Evolutionary conservation across 2,797 vertebrate genomes (phyloP).

Genomic region (Sebastes steindachneri): DNA sequence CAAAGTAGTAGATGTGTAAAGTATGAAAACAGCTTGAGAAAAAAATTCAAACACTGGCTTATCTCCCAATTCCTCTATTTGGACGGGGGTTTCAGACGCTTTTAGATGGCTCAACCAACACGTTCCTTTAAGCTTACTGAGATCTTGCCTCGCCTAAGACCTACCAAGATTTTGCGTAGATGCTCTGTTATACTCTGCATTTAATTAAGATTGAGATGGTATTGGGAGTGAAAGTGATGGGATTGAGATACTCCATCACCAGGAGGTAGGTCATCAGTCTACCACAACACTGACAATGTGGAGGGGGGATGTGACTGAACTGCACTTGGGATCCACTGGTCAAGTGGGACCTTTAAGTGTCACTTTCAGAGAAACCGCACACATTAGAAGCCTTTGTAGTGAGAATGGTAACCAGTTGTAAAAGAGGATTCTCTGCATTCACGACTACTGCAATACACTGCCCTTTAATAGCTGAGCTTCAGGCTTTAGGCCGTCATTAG

Average conservation of each 20-base stretch:
- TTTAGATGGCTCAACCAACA: neutral
- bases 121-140: neutral
- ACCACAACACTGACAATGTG: neutral
- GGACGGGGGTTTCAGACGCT: neutral
- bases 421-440: neutral
- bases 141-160: neutral
- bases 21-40: neutral
- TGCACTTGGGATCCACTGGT: neutral
- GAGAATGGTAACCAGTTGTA: neutral
- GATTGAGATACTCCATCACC: neutral
- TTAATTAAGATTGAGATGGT: neutral
- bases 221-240: neutral
- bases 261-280: too few relatives aligned
- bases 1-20: neutral
- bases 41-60: neutral
- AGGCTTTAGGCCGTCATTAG: neutral
- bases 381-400: neutral
- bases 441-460: neutral
- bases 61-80: neutral
- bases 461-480: neutral
- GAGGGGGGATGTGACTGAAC: neutral
- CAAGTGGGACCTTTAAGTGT: constrained; percentile 18
- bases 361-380: neutral
- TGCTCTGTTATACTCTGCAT: neutral
- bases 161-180: neutral